Conservation (phyloP, 1,140 invertebrate species). For the Hestina assimilis region DNA sequence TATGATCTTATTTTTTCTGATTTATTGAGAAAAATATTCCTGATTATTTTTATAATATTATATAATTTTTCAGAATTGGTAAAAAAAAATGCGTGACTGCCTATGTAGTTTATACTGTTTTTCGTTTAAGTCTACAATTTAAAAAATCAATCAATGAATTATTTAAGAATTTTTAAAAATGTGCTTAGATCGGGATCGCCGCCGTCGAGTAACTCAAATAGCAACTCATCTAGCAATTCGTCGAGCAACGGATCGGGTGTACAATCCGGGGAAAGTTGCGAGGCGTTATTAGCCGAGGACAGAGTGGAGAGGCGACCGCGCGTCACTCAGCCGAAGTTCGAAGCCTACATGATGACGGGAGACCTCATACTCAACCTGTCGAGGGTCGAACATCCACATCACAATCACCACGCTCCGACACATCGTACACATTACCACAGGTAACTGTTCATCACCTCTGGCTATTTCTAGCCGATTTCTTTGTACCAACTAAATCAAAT, state of each 20-base stretch:
- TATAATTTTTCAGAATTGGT: no score
- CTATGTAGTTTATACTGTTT: no score
- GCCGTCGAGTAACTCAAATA: conserved; percentile 63
- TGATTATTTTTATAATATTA: no score
- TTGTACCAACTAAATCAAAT: no score
- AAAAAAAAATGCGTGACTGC: no score
- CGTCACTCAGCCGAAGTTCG: conserved; percentile 80
- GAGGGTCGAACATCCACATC: conserved; percentile 79
- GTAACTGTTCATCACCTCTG: no score
- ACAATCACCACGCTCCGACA: conserved; percentile 66
- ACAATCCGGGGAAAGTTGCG: conserved; percentile 66
- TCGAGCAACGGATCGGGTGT: conserved; percentile 65
- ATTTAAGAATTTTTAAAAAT: conserved; percentile 7
- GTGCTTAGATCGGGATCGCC: conserved; percentile 52
- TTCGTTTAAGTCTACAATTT: no score
- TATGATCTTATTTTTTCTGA: no score
- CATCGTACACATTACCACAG: conserved; percentile 69
- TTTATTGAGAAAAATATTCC: no score
- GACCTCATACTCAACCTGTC: conserved; percentile 95
- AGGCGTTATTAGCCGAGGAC: conserved; percentile 52
- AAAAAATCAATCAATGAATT: neutral
- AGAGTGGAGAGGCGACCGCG: conserved; percentile 39
- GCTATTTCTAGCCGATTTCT: no score
- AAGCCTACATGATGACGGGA: conserved; percentile 98
- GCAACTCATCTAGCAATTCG: conserved; percentile 61